A percentile compares a stretch with the other conserved stretches of the same genome.
Conservation (phyloP, 2,888 invertebrate species). For the Drosophila mimetica region DNA sequence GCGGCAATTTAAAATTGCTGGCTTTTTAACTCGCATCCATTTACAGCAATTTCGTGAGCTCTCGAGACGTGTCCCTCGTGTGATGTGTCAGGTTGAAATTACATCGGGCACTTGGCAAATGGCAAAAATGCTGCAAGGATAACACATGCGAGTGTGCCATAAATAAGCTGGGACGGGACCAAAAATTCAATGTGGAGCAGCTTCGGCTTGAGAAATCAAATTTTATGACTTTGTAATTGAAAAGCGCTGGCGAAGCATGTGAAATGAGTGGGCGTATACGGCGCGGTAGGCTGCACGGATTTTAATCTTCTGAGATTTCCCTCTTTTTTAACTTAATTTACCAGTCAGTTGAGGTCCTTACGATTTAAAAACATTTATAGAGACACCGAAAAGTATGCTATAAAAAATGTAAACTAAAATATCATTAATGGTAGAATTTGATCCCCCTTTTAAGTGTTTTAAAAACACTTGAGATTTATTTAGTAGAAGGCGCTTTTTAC, state of each 20-base stretch:
- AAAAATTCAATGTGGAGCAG: constrained; percentile 60
- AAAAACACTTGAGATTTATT: not conserved
- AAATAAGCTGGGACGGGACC: constrained; percentile 1
- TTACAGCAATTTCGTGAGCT: constrained; percentile 74
- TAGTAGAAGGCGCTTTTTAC: too few species aligned
- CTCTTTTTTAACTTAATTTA: not conserved
- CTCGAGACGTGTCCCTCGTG: constrained; percentile 52
- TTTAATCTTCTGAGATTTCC: not conserved
- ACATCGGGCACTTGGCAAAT: constrained; percentile 70
- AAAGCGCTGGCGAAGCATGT: constrained; percentile 61
- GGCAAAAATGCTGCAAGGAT: constrained; percentile 53
- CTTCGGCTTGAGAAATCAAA: constrained; percentile 66
- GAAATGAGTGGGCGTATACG: constrained; percentile 33
- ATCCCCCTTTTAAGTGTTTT: not conserved
- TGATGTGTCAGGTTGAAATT: constrained; percentile 74
- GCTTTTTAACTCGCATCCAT: constrained; percentile 80
- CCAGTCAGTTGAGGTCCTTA: not conserved
- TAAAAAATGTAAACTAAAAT: not conserved
- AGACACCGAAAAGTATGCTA: not conserved
- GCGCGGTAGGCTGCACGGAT: not conserved
- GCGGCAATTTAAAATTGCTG: constrained; percentile 78
- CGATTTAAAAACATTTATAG: not conserved
- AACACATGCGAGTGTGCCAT: constrained; percentile 33
- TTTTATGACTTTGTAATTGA: constrained; percentile 79
- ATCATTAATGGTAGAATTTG: not conserved